Base-by-base conservation (phyloP, 2,113 vertebrate genomes). In the Mesocricetus auratus region DNA sequence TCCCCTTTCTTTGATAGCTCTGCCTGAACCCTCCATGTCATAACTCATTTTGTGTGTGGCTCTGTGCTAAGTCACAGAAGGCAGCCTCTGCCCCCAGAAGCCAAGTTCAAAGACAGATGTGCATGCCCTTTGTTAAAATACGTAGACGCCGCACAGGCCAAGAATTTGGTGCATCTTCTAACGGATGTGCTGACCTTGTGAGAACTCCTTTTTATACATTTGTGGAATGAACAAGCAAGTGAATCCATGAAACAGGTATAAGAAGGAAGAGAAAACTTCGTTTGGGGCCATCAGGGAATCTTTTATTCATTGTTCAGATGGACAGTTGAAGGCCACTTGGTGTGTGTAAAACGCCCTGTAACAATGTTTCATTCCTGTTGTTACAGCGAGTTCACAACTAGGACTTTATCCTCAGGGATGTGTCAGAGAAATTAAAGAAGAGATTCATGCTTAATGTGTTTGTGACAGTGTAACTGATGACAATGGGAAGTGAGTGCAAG, bases 111-210 rank as follows among this genome's bases (percentile, higher is more conserved):
- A 31, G 47, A 42, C 26, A 26, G 12, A 47, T 3, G 50, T 2
- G 5, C 0, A 0, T 0, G 4, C 1, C 60, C 53, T 45, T 1
- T 2, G 0, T 29, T 7, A 22, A 31, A 73, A 11, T 3, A 2
- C 13, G 19, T n/a, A 81, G 19, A n/a, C 3, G 16, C 36, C 3
- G 16, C 36, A 17, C 3, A 11, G 22, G 11, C 53, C 26, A 21
- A 69, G 69, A 69, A 47, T 16, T 16, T 22, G 31, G 39, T 26
- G 42, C 24, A 10, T 33, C n/a, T 47, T 13, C n/a, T 29, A 21
- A 26, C 15, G 19, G n/a, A 29, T 19, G 10, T 0, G 4, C 2
- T 3, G 11, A 12, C 45, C 81, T 13, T 33, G 13, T 19, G 17
- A 58, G 60, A 62, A 8, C 21, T 26, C 62, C 60, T 77, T 56